These are phyloP conservation scores for Platichthys stellatus DNA, from an alignment of 2,113 vertebrate species.

Conservation along the genomic window DNA sequence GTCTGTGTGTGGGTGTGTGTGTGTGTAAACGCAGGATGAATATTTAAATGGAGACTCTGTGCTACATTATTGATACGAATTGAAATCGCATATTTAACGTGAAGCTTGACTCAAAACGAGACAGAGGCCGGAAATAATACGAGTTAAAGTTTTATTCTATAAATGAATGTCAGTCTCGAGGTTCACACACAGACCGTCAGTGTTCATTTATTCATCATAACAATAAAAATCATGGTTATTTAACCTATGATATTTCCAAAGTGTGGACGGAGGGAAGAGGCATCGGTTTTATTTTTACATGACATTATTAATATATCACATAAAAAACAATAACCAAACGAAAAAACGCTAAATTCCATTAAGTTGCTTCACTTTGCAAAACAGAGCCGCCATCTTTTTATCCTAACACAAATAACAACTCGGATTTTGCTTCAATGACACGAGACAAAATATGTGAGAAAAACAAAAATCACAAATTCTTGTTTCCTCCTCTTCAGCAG, in stretches of 20 bases:
- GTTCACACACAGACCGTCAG: neutral
- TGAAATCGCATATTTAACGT: slow-evolving; percentile 62
- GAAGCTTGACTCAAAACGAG: slow-evolving; percentile 51
- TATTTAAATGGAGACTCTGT: slow-evolving; percentile 62
- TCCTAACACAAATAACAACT: neutral
- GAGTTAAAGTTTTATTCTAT: neutral
- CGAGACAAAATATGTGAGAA: neutral
- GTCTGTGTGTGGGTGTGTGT: slow-evolving; percentile 2
- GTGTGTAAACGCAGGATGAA: slow-evolving; percentile 54
- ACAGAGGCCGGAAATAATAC: slow-evolving; percentile 2
- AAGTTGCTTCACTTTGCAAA: neutral
- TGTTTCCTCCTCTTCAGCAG: neutral
- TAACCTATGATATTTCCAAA: neutral
- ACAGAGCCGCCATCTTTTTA: neutral
- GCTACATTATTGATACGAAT: slow-evolving; percentile 71
- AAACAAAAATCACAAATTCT: neutral
- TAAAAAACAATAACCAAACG: neutral
- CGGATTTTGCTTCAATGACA: neutral
- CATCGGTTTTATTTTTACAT: neutral
- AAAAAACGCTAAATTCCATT: neutral
- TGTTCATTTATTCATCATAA: neutral
- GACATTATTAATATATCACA: no score
- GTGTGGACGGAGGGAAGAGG: neutral
- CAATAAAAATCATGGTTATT: neutral
- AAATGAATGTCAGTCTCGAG: no score